Base-by-base conservation (phyloP, 2,113 vertebrate species). In the Cricetomys ansorgei region DNA sequence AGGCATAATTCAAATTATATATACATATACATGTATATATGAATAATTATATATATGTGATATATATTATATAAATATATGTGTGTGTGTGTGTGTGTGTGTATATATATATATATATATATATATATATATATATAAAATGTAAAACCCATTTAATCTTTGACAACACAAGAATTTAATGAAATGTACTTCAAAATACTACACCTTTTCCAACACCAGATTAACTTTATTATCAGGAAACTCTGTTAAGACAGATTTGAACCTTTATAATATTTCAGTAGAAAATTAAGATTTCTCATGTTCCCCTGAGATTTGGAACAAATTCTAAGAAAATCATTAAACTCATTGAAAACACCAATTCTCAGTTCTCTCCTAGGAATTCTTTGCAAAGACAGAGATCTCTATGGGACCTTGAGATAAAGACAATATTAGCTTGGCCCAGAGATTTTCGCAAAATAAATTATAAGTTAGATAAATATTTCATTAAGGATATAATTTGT, bases 391-490 rank as follows among this genome's bases (percentile, higher is more conserved):
- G 12, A 4, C n/a, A 86, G 31, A 57, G 3, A 57, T 89, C 64
- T 11, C 9, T 69, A 40, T 1, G 12, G 83, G 83, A 90, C 0
- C 2, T 31, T 12, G 76, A 50, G n/a, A 69, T 79, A 3, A 75
- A 62, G 15, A 12, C 15, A 88, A 72, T 64, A 7, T 53, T 21
- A 94, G 10, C 15, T 84, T 62, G 34, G 69, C 5, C 27, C 21
- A 45, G 40, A 59, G 2, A 95, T 80, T 81, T 80, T 37, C 2
- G 65, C 34, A 89, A 95, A 92, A 50, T 67, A 91, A 94, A 85
- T 4, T 34, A 59, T 67, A 53, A 43, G 67, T 83, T 91, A 21
- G 13, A 86, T 88, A 79, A 85, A 94, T 59, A 79, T 85, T 88
- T 73, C 11, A 79, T 87, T 85, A 69, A 67, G 12, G 19, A 27